Conservation (phyloP, 2,888 invertebrate genomes). For the Griposia aprilina region DNA sequence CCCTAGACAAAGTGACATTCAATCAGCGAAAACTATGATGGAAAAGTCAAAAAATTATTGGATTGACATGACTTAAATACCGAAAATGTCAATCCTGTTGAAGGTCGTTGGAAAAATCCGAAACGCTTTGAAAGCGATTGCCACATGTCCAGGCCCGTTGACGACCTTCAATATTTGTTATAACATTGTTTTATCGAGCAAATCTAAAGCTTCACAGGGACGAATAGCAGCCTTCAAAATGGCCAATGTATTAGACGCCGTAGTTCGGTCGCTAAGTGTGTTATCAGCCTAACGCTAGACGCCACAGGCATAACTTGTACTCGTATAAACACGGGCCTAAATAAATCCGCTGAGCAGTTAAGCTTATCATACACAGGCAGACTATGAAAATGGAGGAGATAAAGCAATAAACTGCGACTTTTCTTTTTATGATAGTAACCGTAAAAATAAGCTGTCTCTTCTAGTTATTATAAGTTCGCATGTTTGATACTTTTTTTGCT, state of each 20-base stretch:
- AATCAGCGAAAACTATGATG: background rate
- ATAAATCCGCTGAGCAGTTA: slow-evolving; percentile 59
- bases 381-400: slow-evolving; percentile 63
- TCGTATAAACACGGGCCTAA: slow-evolving; percentile 49
- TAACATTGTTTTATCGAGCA: background rate
- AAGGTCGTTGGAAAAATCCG: background rate
- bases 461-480: slow-evolving; percentile 33
- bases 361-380: slow-evolving; percentile 65
- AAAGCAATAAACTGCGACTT: slow-evolving; percentile 59
- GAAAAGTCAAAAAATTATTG: background rate
- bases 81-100: background rate
- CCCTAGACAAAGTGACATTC: background rate
- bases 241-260: slow-evolving; percentile 1
- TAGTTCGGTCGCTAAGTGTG: slow-evolving; percentile 22
- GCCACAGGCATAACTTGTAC: slow-evolving; percentile 43
- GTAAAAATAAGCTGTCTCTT: slow-evolving; percentile 46
- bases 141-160: background rate
- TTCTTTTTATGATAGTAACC: slow-evolving; percentile 60
- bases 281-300: slow-evolving; percentile 44
- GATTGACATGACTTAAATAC: background rate
- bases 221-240: slow-evolving; percentile 17
- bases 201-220: slow-evolving; percentile 3
- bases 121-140: background rate
- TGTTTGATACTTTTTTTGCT: slow-evolving; percentile 9
- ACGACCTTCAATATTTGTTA: background rate